Base-by-base conservation (phyloP, 2,888 invertebrate species). In the Cataglyphis albicans region DNA sequence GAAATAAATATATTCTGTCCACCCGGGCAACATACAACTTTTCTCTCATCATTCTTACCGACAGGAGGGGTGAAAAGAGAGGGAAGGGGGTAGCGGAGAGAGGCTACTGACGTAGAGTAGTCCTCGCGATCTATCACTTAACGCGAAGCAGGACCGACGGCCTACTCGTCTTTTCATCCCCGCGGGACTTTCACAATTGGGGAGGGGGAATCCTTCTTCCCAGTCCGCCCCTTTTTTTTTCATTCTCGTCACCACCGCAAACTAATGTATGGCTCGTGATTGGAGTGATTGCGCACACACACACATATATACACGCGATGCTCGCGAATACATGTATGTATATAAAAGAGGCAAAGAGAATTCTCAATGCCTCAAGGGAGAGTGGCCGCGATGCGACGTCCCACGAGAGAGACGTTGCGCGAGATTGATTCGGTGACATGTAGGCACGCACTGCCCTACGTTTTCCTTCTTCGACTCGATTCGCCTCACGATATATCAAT, bases 241-340 rank as follows among this genome's bases (percentile, higher is more conserved):
- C 86, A 84, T 87, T 86, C 87, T 86, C 89, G 82, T 86, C 87
- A 86, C 74, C 84, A 67, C 87, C 88, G 87, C 90, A 80, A 87
- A 86, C 91, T 92, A 92, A 93, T 91, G 91, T 91, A 92, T 91
- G 87, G 90, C 89, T 90, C 91, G 90, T 93, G 93, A 93, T 93
- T 92, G 92, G 90, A 93, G 91, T 90, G 90, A 91, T 89, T 89
- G 89, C 84, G 83, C 88, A 68, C 82, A 84, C 86, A 84, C 86
- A 21, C 35, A 15, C 6, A 10, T 18, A 3, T 7, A 9, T 18
- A n/a, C 15, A 18, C 9, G 25, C 63, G n/a, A 41, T 41, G 41
- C 41, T 0, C 18, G 6, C 48, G 2, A 7, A 52, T 12, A n/a
- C 9, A 35, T 9, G 9, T 18, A n/a, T 18, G n/a, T 7, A 7